phyloP scores from a whole-genome alignment of 2,797 vertebrate species.

The Hyperoplus lanceolatus region DNA sequence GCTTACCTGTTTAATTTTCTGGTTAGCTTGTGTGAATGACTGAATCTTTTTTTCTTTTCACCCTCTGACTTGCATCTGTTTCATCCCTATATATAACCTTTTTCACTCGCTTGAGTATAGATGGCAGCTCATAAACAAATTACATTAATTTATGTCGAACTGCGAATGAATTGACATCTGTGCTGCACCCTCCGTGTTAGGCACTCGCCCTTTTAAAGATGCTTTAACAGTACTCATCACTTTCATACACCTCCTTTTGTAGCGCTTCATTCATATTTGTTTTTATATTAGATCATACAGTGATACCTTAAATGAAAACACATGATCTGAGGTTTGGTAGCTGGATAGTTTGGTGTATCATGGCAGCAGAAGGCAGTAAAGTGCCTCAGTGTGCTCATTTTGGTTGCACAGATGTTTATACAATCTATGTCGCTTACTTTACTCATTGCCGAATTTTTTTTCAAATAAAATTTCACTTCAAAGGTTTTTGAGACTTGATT shows the following conservation, averaged over 20 bases:
- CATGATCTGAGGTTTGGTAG: slow-evolving; percentile 34
- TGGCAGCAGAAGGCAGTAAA: slow-evolving; percentile 79
- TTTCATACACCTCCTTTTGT: slow-evolving; percentile 26
- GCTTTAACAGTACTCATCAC: slow-evolving; percentile 14
- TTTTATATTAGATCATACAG: slow-evolving; percentile 43
- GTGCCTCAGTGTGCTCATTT: slow-evolving; percentile 81
- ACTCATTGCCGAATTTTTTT: slow-evolving; percentile 80
- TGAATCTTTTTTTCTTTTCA: neutral
- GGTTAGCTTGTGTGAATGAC: slow-evolving; percentile 19
- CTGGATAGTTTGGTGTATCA: slow-evolving; percentile 58
- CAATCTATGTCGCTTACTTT: slow-evolving; percentile 81
- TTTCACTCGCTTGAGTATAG: slow-evolving; percentile 41
- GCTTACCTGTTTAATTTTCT: slow-evolving; percentile 13
- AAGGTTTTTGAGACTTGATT: slow-evolving; percentile 18
- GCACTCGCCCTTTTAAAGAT: slow-evolving; percentile 22
- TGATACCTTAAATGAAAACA: slow-evolving; percentile 11
- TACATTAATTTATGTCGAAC: slow-evolving; percentile 37
- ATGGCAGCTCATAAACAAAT: slow-evolving; percentile 47
- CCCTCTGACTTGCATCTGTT: slow-evolving; percentile 18
- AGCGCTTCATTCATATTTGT: slow-evolving; percentile 23
- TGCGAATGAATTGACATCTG: slow-evolving; percentile 26
- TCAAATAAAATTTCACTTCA: slow-evolving; percentile 81
- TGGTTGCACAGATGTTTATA: slow-evolving; percentile 84
- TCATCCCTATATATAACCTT: slow-evolving; percentile 9
- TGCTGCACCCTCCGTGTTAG: slow-evolving; percentile 1